A percentile compares a stretch with the other conserved stretches of the same genome.
phyloP scores from a whole-genome alignment of 2,113 vertebrate genomes.

The Peromyscus leucopus region DNA sequence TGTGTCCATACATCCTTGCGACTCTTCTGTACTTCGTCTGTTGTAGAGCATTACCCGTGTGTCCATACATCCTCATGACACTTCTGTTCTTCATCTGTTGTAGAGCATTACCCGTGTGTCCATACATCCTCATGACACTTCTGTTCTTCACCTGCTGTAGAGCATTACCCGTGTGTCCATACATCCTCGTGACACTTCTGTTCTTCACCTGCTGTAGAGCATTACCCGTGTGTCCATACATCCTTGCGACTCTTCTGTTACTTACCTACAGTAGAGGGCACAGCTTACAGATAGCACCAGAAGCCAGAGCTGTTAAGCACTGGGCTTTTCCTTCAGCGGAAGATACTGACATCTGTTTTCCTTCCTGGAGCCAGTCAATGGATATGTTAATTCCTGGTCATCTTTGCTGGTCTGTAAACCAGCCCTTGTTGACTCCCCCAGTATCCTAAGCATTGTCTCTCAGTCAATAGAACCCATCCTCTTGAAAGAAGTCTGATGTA shows the following conservation, averaged over 20 bases:
- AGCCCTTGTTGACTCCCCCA: not conserved
- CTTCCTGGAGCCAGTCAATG: not conserved
- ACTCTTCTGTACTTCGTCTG: not conserved
- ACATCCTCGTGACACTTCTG: too few species aligned
- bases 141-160: too few species aligned
- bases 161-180: too few species aligned
- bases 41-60: not conserved
- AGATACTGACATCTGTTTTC: not conserved
- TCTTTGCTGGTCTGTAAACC: not conserved
- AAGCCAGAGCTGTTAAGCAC: not conserved
- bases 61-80: not conserved
- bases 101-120: too few species aligned
- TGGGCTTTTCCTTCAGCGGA: not conserved
- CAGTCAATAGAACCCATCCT: not conserved
- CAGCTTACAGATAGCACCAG: not conserved
- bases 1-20: not conserved
- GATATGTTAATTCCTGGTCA: not conserved
- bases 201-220: too few species aligned
- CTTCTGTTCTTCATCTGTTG: too few species aligned
- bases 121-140: too few species aligned
- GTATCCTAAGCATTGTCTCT: not conserved
- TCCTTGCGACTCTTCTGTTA: too few species aligned
- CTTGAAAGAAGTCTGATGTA: not conserved
- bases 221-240: too few species aligned
- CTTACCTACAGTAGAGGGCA: not conserved